These are phyloP conservation scores for Anorthoa munda DNA, from an alignment of 2,888 invertebrate species.

Conservation along the genomic window DNA sequence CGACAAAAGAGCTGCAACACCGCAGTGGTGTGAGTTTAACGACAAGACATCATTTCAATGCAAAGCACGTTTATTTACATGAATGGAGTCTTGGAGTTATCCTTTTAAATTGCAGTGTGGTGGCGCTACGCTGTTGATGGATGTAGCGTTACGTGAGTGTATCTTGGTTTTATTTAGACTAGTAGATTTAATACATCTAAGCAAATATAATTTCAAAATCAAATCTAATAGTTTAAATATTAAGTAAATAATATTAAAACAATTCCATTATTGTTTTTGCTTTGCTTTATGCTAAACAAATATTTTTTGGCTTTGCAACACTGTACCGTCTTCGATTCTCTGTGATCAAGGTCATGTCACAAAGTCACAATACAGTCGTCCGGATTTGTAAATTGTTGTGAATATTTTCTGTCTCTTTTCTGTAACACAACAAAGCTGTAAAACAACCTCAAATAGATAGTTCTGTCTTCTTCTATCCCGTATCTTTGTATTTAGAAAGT, in stretches of 20 bases:
- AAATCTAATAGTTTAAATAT: neutral
- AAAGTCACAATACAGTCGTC: constrained; percentile 73
- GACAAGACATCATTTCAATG: neutral
- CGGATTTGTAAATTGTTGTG: constrained; percentile 61
- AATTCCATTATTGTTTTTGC: constrained; percentile 6
- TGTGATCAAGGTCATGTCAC: constrained; percentile 82
- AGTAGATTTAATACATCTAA: neutral
- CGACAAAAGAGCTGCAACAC: neutral
- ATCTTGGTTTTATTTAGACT: neutral
- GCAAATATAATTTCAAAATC: neutral
- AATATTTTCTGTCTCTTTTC: constrained; percentile 67
- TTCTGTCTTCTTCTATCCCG: constrained; percentile 25
- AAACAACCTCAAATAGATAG: constrained; percentile 41
- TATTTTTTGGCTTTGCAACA: constrained; percentile 24
- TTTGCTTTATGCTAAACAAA: constrained; percentile 7
- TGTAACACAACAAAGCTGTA: constrained; percentile 32
- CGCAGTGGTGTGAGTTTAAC: neutral
- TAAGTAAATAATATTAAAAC: neutral
- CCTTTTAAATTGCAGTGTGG: too few species aligned
- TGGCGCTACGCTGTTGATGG: neutral
- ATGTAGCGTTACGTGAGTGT: too few species aligned
- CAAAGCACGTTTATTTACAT: neutral
- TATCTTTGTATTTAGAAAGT: constrained; percentile 64
- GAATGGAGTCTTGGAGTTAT: neutral
- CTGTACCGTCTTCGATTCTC: constrained; percentile 62